Evolutionary conservation across 2,113 vertebrate species (phyloP).

Genomic region (Macroglossus sobrinus): DNA sequence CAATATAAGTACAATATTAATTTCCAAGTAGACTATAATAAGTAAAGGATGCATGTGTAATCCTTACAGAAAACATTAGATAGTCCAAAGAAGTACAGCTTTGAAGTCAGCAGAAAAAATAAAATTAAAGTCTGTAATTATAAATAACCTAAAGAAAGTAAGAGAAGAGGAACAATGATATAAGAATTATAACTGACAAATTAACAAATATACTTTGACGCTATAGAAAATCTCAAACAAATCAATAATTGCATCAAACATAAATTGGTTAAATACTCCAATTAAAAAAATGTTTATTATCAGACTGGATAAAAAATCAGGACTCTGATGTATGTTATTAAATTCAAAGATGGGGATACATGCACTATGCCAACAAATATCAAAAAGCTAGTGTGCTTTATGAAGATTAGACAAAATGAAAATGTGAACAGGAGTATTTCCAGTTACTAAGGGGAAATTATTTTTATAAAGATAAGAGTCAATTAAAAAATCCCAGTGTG

Average conservation of each 20-base stretch:
- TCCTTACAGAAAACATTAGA: not conserved
- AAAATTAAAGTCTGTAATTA: not conserved
- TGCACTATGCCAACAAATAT: not conserved
- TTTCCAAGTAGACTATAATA: not conserved
- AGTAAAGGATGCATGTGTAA: not conserved
- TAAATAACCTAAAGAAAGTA: not conserved
- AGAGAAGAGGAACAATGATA: not conserved
- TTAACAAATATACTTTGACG: not conserved
- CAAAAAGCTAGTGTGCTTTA: not conserved
- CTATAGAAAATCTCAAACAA: not conserved
- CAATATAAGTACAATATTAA: not conserved
- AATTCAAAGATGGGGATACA: not conserved
- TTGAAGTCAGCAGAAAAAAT: not conserved
- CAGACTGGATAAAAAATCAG: not conserved
- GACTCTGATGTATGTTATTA: not conserved
- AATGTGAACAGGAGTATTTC: not conserved
- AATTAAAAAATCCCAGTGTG: not conserved
- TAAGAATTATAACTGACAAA: not conserved
- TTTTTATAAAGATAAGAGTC: not conserved
- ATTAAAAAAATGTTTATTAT: not conserved
- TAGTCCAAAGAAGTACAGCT: not conserved
- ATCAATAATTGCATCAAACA: not conserved
- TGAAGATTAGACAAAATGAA: not conserved
- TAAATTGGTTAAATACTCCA: not conserved
- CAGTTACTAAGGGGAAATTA: not conserved